Conservation (phyloP, 1,140 invertebrate genomes). For the Phenacoccus solenopsis region DNA sequence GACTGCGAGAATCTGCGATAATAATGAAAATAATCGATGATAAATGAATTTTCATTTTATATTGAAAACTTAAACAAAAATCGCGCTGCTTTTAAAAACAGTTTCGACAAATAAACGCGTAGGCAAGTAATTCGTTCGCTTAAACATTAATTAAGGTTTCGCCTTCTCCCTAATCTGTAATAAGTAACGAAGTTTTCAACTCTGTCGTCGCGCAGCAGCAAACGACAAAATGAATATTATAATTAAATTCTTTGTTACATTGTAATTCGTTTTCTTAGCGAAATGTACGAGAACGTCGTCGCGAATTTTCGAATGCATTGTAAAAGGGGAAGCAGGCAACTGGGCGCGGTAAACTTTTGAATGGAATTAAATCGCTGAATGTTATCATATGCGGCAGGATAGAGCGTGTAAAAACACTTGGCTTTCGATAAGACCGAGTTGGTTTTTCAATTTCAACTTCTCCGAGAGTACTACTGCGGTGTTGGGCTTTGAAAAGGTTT, state of each 20-base stretch:
- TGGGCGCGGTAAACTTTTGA: neutral
- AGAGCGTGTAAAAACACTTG: neutral
- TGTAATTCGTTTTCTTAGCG: neutral
- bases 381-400: neutral
- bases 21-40: too few relatives aligned
- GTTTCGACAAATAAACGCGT: neutral
- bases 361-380: neutral
- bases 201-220: too few relatives aligned
- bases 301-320: neutral
- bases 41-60: neutral
- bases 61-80: neutral
- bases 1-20: too few relatives aligned
- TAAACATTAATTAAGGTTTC: neutral
- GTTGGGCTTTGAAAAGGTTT: too few relatives aligned
- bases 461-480: too few relatives aligned
- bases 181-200: neutral
- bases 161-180: neutral
- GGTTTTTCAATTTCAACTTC: neutral
- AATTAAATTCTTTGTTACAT: slow-evolving; percentile 3
- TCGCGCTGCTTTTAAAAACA: neutral
- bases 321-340: neutral
- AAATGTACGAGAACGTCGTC: neutral
- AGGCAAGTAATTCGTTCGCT: neutral
- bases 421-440: neutral
- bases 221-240: neutral